Base-by-base conservation (phyloP, 1,140 invertebrate genomes). In the Saccostrea echinata region DNA sequence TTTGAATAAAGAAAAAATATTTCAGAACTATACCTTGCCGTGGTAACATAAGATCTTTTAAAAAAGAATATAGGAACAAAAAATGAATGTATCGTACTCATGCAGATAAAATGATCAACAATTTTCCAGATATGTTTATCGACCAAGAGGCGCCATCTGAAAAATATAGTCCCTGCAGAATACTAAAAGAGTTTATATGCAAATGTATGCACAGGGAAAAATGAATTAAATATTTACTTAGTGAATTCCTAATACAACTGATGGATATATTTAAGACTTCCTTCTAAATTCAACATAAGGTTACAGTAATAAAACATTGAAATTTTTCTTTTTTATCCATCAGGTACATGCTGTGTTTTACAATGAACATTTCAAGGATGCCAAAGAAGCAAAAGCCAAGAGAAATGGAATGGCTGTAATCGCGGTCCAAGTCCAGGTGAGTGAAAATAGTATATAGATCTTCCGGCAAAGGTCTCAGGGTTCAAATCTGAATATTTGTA, bases 331-430 rank as follows among this genome's bases (percentile, higher is more conserved):
- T 21, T 61, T 0, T 71, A 30, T 33, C 12, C 21, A 21, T 33
- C 16, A 71, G 68, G 27, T 71, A 27, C 68, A 71, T 71, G 68
- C 68, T 71, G 24, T 71, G 30, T 71, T 71, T 71, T 33, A 30
- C 12, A 71, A 71, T 33, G 68, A 71, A 30, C 68, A 71, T 16
- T 71, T 30, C 27, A 71, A 30, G 24, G 68, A 71, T 16, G 27
- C 68, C 4, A 33, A 35, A 3, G 68, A 71, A 30, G 68, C 68
- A 2, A 33, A 71, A 27, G 27, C 24, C 24, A 71, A 71, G 30
- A 30, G 4, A 16, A 27, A 27, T 13, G 68, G 68, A 3, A 33
- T 71, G 24, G 30, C 68, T 0, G 68, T 71, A 0, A 71, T 71
- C 24, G 24, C 68, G 0, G 68, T 71, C 8, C 68, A 71, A 30